phyloP scores from a whole-genome alignment of 1,140 invertebrate genomes.

The Hyles vespertilio region DNA sequence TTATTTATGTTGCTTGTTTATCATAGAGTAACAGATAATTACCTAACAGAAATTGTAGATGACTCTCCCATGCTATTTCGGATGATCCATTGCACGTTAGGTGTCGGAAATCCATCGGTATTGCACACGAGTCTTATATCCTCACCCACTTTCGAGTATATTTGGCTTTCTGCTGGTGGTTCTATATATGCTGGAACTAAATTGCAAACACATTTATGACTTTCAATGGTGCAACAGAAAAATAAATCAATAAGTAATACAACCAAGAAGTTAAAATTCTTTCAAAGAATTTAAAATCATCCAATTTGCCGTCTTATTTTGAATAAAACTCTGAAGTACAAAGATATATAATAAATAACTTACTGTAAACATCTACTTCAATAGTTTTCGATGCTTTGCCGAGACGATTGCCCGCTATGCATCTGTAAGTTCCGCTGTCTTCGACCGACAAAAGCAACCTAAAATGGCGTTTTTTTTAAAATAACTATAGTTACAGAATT shows the following conservation, averaged over 20 bases:
- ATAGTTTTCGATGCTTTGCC: constrained; percentile 14
- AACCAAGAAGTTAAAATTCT: too few species aligned
- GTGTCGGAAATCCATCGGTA: constrained; percentile 31
- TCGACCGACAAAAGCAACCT: not conserved
- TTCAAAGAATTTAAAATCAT: too few species aligned
- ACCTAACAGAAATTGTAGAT: constrained; percentile 6
- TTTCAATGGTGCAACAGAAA: too few species aligned
- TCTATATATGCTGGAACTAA: constrained; percentile 28
- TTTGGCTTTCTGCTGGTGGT: constrained; percentile 15
- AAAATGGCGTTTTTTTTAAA: not conserved
- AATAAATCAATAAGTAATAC: too few species aligned
- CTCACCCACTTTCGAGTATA: constrained; percentile 14
- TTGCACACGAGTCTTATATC: constrained; percentile 19
- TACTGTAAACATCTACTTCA: constrained; percentile 16
- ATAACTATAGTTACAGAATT: not conserved
- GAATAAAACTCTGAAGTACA: too few species aligned
- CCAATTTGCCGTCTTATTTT: too few species aligned
- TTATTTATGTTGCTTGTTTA: too few species aligned
- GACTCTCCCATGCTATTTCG: not conserved
- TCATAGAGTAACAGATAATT: not conserved
- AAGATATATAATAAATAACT: not conserved
- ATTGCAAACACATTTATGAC: too few species aligned
- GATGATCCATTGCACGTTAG: constrained; percentile 30
- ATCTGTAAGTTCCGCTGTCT: constrained; percentile 24
- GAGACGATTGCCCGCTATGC: constrained; percentile 19